Base-by-base conservation (phyloP, 2,888 invertebrate species). In the Agrilus mali region DNA sequence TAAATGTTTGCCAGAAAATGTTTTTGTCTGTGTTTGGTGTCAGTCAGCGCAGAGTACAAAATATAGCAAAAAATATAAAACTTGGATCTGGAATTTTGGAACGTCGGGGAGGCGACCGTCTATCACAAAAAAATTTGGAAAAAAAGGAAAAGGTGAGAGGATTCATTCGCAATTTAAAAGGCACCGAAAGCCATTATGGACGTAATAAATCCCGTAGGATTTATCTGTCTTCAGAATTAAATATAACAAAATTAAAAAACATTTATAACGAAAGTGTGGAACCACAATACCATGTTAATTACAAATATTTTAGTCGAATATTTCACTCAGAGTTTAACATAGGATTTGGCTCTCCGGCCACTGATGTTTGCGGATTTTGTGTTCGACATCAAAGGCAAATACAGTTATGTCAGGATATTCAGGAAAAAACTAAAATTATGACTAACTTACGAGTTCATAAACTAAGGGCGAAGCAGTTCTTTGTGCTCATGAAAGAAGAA, bases 271-370 rank as follows among this genome's bases (percentile, higher is more conserved):
- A 44, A 14, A 6, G 10, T 20, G 20, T 35, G 15, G 2, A 2
- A 6, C 22, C 32, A 41, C 35, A 34, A 13, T 38, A 32, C 41
- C 39, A 22, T 14, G 22, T 33, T 17, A 43, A 43, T 20, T 22
- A 20, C 33, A 40, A 43, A 39, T 45, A 33, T 36, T 45, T 49
- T 41, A 47, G 44, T 43, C 43, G 45, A 41, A 34, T 47, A 36
- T 48, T 50, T 40, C 45, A 45, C 32, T 48, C 46, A 13, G 4
- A 48, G 36, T 45, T 50, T 42, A 48, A 48, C 33, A 46, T 48
- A 20, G 44, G 20, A 5, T 48, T 48, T 42, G 48, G 46, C 10
- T 44, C 37, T 32, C 43, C 47, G 12, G 47, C 47, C 17, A 44
- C 44, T 6, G 44, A 44, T 33, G 36, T 44, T 8, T 40, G 46